phyloP scores from a whole-genome alignment of 2,797 vertebrate species.

The Crypturellus tataupa region DNA sequence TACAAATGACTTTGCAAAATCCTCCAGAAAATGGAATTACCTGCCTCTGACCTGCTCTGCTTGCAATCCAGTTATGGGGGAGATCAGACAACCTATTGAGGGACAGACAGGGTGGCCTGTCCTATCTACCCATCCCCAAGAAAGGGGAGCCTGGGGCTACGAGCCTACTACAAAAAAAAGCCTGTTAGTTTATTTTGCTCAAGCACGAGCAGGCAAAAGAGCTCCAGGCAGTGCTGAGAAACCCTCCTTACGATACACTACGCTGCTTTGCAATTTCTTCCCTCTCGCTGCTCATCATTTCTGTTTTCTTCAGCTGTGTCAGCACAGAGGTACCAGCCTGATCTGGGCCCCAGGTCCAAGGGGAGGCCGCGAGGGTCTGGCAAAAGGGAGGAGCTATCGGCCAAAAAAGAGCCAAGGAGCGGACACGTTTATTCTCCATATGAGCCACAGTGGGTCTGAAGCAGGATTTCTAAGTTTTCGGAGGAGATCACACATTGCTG shows the following conservation, averaged over 20 bases:
- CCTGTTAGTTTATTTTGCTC: conserved; percentile 6
- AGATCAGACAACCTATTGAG: background rate
- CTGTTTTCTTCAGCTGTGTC: background rate
- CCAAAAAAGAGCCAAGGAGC: background rate
- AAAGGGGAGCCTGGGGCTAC: background rate
- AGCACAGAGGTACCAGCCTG: background rate
- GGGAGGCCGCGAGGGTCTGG: background rate
- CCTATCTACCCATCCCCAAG: background rate
- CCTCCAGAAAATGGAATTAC: conserved; percentile 29
- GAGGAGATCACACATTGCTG: background rate
- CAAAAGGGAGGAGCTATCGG: background rate
- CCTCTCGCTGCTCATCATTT: background rate
- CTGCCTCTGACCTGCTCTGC: background rate
- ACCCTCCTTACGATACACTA: background rate
- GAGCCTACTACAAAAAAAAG: background rate
- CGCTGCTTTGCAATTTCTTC: background rate
- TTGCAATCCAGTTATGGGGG: background rate
- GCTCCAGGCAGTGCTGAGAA: background rate
- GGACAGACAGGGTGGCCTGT: background rate
- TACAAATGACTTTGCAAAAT: conserved; percentile 55
- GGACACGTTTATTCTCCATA: background rate
- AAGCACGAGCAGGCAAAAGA: background rate
- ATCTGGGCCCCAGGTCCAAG: background rate
- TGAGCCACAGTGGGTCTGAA: background rate
- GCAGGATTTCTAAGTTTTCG: background rate